Percentiles rank a stretch among this genome's conserved stretches.
These are phyloP conservation scores for Erpetoichthys calabaricus DNA, from an alignment of 2,797 vertebrate species.

Conservation along the genomic window DNA sequence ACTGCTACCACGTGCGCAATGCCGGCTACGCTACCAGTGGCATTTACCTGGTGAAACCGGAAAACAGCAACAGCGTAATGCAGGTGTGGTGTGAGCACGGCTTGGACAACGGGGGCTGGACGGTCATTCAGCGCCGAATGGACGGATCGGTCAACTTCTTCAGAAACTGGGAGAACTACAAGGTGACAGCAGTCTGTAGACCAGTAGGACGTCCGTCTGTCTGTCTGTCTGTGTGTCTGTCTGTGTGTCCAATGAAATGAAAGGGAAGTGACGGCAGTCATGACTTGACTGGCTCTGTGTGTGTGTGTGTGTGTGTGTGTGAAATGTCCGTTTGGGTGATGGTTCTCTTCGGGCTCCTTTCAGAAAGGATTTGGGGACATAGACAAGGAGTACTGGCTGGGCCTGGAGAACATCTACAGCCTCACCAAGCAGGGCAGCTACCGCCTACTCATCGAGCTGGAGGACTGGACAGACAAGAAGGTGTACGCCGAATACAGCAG, in stretches of 20 bases:
- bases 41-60: slow-evolving; percentile 84
- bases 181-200: slow-evolving; percentile 42
- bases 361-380: slow-evolving; percentile 97
- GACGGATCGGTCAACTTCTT: slow-evolving; percentile 96
- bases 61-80: slow-evolving; percentile 61
- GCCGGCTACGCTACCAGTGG: slow-evolving; percentile 77
- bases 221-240: too few species aligned
- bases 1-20: slow-evolving; percentile 78
- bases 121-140: slow-evolving; percentile 83
- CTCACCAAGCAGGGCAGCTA: slow-evolving; percentile 87
- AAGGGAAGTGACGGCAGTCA: too few species aligned
- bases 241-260: too few species aligned
- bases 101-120: slow-evolving; percentile 92
- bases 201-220: too few species aligned
- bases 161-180: slow-evolving; percentile 96
- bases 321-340: too few species aligned
- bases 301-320: too few species aligned
- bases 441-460: slow-evolving; percentile 81
- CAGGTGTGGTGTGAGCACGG: slow-evolving; percentile 92
- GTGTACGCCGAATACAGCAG: slow-evolving; percentile 95
- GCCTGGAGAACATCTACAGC: slow-evolving; percentile 84
- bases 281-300: too few species aligned
- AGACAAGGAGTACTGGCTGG: slow-evolving; percentile 90
- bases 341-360: slow-evolving; percentile 21
- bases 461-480: slow-evolving; percentile 96